Evolutionary conservation across 2,797 vertebrate genomes (phyloP), one percentile per base, ranked within the genome.

Genomic region (Rhinophrynus dorsalis): DNA sequence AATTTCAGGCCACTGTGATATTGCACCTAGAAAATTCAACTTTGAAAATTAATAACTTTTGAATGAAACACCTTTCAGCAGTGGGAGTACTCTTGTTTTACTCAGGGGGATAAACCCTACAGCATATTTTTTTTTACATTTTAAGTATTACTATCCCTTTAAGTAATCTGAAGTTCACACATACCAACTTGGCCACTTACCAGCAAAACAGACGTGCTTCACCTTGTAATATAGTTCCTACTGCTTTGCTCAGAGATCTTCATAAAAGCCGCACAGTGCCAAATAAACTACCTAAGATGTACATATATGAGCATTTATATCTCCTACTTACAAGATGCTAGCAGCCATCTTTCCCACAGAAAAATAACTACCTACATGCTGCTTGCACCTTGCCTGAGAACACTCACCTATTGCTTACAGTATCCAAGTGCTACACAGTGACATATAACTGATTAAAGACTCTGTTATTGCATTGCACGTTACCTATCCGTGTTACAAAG

Each of bases 391-490:
- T 64, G 55, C 47, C 26, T 10, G 5, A 62, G 21, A 62, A 20
- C 29, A 27, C 21, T 64, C 17, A n/a, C 52, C 29, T 50, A 13
- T 38, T 48, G 51, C 51, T 63, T 57, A 44, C 40, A 57, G 38
- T 35, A 38, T 54, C 57, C 21, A 5, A 26, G 40, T 45, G 6
- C 37, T 15, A 38, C 13, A n/a, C 37, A 38, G 37, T 38, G 37
- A 38, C 21, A 48, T 29, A 37, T 23, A 56, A 26, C 9, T 58
- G 33, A 15, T 23, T 26, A n/a, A 54, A 24, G 32, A 47, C 20
- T 24, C 7, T 38, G 27, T 40, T 66, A 72, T 40, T 73, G 69
- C 62, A 66, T 30, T 73, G 69, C 69, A 66, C 45, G 54, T 52
- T 66, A 66, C 61, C 21, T 63, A 63, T 24, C 29, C 42, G 58